A percentile compares a stretch with the other conserved stretches of the same genome.
phyloP scores from a whole-genome alignment of 1,140 invertebrate species.

The Orussus abietinus region DNA sequence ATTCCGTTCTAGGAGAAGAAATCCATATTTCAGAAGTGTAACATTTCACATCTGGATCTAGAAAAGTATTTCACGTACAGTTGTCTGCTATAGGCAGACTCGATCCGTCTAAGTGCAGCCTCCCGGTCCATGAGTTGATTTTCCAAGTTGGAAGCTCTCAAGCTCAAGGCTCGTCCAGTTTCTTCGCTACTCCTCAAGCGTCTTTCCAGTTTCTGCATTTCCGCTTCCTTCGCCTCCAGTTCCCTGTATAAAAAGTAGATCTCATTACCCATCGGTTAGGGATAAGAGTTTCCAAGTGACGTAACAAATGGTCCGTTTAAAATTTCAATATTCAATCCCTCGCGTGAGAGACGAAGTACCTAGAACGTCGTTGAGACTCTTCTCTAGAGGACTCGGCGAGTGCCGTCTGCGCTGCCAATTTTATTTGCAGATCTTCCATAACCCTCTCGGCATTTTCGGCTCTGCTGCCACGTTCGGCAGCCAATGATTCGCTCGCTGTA shows the following conservation, averaged over 20 bases:
- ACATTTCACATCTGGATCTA: conserved; percentile 2
- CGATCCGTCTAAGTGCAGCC: conserved; percentile 26
- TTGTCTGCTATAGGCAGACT: conserved; percentile 32
- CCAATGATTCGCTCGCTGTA: conserved; percentile 27
- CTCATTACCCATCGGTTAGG: too few relatives aligned
- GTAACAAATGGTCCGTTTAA: too few relatives aligned
- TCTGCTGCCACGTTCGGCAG: conserved; percentile 19
- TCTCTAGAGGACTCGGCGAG: conserved; percentile 34
- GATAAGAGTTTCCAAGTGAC: too few relatives aligned
- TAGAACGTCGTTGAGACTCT: conserved; percentile 31
- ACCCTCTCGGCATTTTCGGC: conserved; percentile 25
- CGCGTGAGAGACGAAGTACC: conserved; percentile 22
- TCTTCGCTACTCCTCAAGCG: conserved; percentile 24
- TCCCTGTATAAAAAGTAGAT: conserved; percentile 22
- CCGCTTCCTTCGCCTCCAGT: conserved; percentile 19
- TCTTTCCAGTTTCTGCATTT: conserved; percentile 25
- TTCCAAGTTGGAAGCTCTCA: conserved; percentile 27
- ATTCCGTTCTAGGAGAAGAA: conserved; percentile 28
- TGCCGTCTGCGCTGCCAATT: conserved; percentile 31
- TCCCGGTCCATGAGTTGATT: conserved; percentile 31
- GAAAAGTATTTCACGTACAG: conserved; percentile 26
- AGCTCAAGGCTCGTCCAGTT: conserved; percentile 17
- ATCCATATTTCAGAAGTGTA: conserved; percentile 1
- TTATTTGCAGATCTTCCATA: conserved; percentile 32
- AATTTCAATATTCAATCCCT: too few relatives aligned